Evolutionary conservation across 2,797 vertebrate genomes (phyloP).

Genomic region (Poecilia picta): DNA sequence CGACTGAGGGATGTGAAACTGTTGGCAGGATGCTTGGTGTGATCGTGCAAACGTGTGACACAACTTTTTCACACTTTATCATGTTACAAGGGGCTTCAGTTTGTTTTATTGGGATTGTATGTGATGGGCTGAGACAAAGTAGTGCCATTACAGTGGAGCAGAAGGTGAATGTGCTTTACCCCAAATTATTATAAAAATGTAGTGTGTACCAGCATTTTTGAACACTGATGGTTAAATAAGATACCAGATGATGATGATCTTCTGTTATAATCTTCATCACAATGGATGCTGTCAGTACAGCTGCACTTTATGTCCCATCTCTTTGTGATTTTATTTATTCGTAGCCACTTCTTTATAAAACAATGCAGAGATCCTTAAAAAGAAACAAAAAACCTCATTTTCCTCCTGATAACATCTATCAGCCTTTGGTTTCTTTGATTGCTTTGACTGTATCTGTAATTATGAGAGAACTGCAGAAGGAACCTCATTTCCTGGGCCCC

Average conservation of each 20-base stretch:
- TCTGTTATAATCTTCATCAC: not conserved
- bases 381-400: not conserved
- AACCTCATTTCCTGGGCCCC: constrained; percentile 20
- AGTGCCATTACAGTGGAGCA: not conserved
- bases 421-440: constrained; percentile 17
- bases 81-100: not conserved
- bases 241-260: not conserved
- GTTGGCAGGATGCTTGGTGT: not conserved
- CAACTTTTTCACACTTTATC: not conserved
- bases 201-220: not conserved
- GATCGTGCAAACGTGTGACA: not conserved
- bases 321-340: not conserved
- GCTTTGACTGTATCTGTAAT: constrained; percentile 11
- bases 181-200: not conserved
- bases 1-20: not conserved
- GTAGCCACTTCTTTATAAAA: not conserved
- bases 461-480: constrained; percentile 4
- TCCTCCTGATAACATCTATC: constrained; percentile 1
- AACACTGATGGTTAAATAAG: not conserved
- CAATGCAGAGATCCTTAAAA: not conserved
- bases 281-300: not conserved
- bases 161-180: not conserved
- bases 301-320: not conserved
- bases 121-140: not conserved
- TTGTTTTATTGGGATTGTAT: not conserved